phyloP scores from a whole-genome alignment of 2,797 vertebrate species.

The Pipistrellus kuhlii region DNA sequence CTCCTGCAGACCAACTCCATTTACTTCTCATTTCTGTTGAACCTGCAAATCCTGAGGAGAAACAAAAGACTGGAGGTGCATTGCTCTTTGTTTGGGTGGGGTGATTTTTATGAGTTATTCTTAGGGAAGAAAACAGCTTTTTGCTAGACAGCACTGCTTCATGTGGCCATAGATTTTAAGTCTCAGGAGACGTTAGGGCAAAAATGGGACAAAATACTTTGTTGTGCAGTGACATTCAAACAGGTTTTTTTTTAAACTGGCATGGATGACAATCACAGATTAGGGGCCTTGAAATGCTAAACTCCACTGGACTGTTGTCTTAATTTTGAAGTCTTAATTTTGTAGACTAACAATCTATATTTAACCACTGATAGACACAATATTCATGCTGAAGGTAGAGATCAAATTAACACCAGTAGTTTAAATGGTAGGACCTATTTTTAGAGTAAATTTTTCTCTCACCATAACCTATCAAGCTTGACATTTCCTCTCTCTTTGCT shows the following conservation, averaged over 20 bases:
- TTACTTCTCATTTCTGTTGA: neutral
- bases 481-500: conserved; percentile 54
- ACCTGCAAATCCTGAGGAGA: neutral
- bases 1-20: neutral
- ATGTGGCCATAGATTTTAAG: neutral
- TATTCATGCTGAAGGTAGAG: conserved; percentile 30
- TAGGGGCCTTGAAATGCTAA: neutral
- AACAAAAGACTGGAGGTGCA: neutral
- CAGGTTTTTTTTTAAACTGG: neutral
- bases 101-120: neutral
- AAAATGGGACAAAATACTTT: neutral
- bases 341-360: neutral
- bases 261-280: neutral
- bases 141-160: neutral
- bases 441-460: conserved; percentile 21
- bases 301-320: neutral
- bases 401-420: conserved; percentile 37
- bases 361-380: neutral
- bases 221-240: neutral
- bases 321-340: neutral
- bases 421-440: conserved; percentile 42
- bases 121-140: neutral
- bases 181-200: neutral
- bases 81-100: neutral
- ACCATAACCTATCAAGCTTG: neutral